Base-by-base conservation (phyloP, 2,113 vertebrate genomes). In the Takifugu flavidus region DNA sequence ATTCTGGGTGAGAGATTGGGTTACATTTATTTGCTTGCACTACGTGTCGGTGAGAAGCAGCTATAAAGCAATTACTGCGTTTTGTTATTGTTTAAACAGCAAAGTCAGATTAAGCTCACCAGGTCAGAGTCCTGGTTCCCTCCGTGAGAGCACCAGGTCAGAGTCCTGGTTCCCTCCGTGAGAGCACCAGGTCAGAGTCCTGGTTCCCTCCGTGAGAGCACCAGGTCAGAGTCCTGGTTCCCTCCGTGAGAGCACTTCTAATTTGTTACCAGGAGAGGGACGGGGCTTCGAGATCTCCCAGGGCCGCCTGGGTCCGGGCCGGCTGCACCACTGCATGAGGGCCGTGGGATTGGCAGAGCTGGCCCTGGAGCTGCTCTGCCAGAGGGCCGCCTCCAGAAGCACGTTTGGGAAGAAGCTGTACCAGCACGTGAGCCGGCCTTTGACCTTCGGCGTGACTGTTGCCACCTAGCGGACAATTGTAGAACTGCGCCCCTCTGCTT, bases 251-350 rank as follows among this genome's bases (percentile, higher is more conserved):
- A 4, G 45, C 8, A 10, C 34, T 39, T 6, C 11, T 39, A 10
- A 11, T 39, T 39, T 26, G 6, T 77, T 15, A 49, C 1, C 78
- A 98, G 96, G 95, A 29, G 95, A 96, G 62, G 96, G 95, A 20
- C 82, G 92, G 52, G 96, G 96, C 0, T 98, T 98, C 76, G 94
- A 98, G 78, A 96, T 98, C 0, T 92, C 95, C 5, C 95, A 97
- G 70, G 92, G 93, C 8, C 92, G 94, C 0, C 92, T 98, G 0
- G 96, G 95, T 1, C 94, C 95, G 0, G 95, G 94, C 62, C 85
- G 94, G 12, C 92, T 98, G 74, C 95, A 98, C 66, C 96, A 97
- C 89, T 95, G 96, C 42, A 98, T 98, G 95, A 89, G 94, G 52
- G 84, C 87, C 0, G 82, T 98, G 0, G 96, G 96, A 0, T 8